phyloP scores from a whole-genome alignment of 2,797 vertebrate genomes.

The Onychomys leucogaster region DNA sequence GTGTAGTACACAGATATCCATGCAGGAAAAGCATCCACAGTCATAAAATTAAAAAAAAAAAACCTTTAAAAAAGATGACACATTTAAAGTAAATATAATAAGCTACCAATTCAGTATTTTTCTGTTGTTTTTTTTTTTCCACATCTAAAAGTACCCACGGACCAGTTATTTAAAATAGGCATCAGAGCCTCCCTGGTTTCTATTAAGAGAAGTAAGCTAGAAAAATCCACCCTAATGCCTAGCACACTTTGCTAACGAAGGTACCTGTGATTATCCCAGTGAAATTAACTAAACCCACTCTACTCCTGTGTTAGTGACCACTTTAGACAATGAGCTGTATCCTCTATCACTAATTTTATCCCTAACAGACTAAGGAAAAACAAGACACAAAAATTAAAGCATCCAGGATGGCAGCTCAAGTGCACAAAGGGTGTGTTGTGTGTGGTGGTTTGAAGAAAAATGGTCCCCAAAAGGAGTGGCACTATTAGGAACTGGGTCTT shows the following conservation, averaged over 20 bases:
- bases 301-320: background rate
- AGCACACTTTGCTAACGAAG: background rate
- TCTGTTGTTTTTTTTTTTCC: background rate
- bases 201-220: background rate
- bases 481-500: too few relatives aligned
- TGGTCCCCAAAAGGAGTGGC: too few relatives aligned
- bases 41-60: background rate
- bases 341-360: background rate
- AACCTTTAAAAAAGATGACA: background rate
- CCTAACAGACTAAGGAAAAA: background rate
- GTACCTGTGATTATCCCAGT: background rate
- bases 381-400: background rate
- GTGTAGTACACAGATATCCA: background rate
- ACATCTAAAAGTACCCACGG: background rate
- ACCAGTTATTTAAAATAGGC: background rate
- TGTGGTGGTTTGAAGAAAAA: too few relatives aligned
- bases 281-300: too few relatives aligned
- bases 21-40: background rate
- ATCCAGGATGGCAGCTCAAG: too few relatives aligned
- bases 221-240: background rate
- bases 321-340: fast-evolving
- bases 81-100: background rate
- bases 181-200: background rate
- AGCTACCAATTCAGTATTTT: background rate
- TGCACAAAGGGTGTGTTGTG: background rate